A percentile compares a stretch with the other conserved stretches of the same genome.
Evolutionary conservation across 2,888 invertebrate species (phyloP).

Genomic region (Torymus texanus): DNA sequence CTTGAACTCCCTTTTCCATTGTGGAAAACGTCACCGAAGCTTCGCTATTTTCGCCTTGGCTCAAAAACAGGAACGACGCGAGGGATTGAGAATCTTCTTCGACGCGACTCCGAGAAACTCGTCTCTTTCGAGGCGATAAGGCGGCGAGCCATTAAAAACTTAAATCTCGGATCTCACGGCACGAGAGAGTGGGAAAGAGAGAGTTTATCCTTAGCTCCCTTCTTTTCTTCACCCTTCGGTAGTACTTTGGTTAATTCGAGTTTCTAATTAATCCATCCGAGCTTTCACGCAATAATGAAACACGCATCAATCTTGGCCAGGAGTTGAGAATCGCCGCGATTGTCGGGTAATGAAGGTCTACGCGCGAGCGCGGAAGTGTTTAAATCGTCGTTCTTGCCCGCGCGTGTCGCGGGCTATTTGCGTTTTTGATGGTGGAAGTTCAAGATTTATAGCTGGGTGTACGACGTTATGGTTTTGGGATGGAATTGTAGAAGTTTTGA

Average conservation of each 20-base stretch:
- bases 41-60: slow-evolving; percentile 60
- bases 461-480: no score
- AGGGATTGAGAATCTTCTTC: background rate
- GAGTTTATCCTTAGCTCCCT: no score
- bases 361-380: background rate
- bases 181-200: no score
- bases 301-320: slow-evolving; percentile 31
- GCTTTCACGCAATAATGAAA: slow-evolving; percentile 31
- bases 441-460: no score
- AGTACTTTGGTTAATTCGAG: slow-evolving; percentile 53
- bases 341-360: slow-evolving; percentile 5
- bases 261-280: slow-evolving; percentile 51
- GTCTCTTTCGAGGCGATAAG: slow-evolving; percentile 54
- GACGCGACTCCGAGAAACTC: slow-evolving; percentile 33
- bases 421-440: no score
- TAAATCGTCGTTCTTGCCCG: background rate
- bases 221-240: slow-evolving; percentile 32
- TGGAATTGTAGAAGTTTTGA: no score
- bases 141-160: slow-evolving; percentile 59
- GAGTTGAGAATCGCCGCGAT: background rate
- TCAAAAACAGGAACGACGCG: slow-evolving; percentile 39
- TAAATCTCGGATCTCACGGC: slow-evolving; percentile 55
- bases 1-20: slow-evolving; percentile 23
- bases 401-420: no score
- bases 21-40: slow-evolving; percentile 60